These are phyloP conservation scores for Zhuqinia jingwanae DNA, from an alignment of 2,888 invertebrate genomes.

Conservation along the genomic window DNA sequence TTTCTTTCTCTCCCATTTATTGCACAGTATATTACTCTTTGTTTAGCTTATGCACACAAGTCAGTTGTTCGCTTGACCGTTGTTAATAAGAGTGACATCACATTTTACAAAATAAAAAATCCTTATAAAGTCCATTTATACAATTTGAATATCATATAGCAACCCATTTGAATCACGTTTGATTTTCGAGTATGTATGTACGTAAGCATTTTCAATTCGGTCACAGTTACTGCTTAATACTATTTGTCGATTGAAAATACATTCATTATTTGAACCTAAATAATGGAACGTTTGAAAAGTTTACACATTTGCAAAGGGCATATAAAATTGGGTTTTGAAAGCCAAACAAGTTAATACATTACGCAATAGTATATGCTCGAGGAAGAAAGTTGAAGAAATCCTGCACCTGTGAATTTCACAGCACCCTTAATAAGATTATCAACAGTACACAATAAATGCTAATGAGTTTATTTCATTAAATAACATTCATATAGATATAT, in stretches of 20 bases:
- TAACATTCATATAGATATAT: conserved; percentile 40
- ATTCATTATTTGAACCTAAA: too few relatives aligned
- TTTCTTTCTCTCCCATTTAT: conserved; percentile 8
- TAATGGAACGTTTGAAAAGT: too few relatives aligned
- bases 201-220: too few relatives aligned
- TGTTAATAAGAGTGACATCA: too few relatives aligned
- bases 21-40: neutral
- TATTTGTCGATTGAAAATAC: too few relatives aligned
- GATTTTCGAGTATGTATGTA: conserved; percentile 1
- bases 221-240: too few relatives aligned
- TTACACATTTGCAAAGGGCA: too few relatives aligned
- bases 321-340: neutral
- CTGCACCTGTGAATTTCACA: neutral
- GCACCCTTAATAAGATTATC: conserved; percentile 30
- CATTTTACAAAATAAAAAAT: too few relatives aligned
- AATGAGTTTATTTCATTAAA: conserved; percentile 17
- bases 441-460: conserved; percentile 38
- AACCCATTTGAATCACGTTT: neutral
- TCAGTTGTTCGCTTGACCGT: too few relatives aligned
- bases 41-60: neutral
- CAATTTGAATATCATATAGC: too few relatives aligned
- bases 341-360: conserved; percentile 4
- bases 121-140: too few relatives aligned
- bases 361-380: conserved; percentile 1
- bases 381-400: neutral